Evolutionary conservation across 1,140 invertebrate genomes (phyloP).

Genomic region (Tetraneura akinire): DNA sequence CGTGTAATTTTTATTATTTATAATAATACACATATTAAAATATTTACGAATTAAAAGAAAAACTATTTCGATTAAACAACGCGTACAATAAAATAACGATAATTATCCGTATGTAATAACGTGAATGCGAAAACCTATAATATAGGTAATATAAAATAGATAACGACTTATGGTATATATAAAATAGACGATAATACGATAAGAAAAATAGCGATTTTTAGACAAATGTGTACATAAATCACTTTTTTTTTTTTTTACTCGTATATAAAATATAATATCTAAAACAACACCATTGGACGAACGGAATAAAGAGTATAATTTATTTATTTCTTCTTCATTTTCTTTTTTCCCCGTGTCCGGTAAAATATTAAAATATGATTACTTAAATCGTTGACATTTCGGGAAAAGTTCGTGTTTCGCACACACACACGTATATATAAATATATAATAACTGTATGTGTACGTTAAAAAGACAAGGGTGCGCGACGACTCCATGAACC

Average conservation of each 20-base stretch:
- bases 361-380: slow-evolving; percentile 49
- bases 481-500: slow-evolving; percentile 21
- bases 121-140: no score
- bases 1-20: not conserved
- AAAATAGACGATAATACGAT: no score
- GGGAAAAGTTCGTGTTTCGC: slow-evolving; percentile 33
- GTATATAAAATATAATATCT: not conserved
- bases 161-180: no score
- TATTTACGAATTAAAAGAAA: not conserved
- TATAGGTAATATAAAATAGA: no score
- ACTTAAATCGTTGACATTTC: slow-evolving; percentile 43
- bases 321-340: slow-evolving; percentile 1
- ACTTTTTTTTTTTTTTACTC: no score
- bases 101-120: no score
- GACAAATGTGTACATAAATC: not conserved
- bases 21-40: no score
- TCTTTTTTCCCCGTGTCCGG: not conserved
- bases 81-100: no score
- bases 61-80: not conserved
- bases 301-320: slow-evolving; percentile 24
- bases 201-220: no score
- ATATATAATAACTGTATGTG: not conserved
- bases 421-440: not conserved
- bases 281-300: slow-evolving; percentile 9
- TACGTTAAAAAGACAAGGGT: slow-evolving; percentile 16